Base-by-base conservation (phyloP, 1,140 invertebrate genomes). In the Drosophila murphyi region DNA sequence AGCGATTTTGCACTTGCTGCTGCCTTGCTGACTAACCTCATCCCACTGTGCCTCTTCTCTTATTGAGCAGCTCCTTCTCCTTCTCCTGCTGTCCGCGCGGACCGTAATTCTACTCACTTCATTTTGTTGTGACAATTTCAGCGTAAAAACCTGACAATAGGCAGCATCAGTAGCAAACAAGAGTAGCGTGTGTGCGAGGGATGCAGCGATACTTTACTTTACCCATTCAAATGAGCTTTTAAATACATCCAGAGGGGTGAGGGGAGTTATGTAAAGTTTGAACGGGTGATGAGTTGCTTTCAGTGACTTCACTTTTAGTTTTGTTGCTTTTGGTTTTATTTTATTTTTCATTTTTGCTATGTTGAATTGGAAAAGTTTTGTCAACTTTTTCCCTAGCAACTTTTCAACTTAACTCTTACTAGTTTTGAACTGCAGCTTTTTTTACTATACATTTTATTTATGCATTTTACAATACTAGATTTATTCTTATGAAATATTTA, bases 41-140 rank as follows among this genome's bases (percentile, higher is more conserved):
- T 54, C 12, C 28, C 5, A 34, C 28, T 34, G 34, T 68, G 31
- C 52, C 28, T 8, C 20, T 8, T 54, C 12, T 4, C 29, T 47
- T 28, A 20, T 20, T 1, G 20, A 20, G 20, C 20, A 20, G 20
- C 20, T 20, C 20, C 34, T 62, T 56, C 80, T 48, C 51, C 41
- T 59, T 12, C 62, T n/a, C 35, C 61, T 51, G 48, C 52, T 28
- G 52, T 59, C 65, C 73, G 37, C 54, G 64, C 59, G 80, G 83
- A 83, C 83, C 85, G 80, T 70, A 78, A 83, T 88, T 80, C 20
- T 20, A 20, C 20, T 20, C 83, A 62, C 56, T 78, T 72, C 45
- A 60, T 63, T 77, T 77, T 74, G 52, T 88, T 89, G 83, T 83
- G 83, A 89, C 85, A 89, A 83, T 89, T 88, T 89, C 83, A 80